Evolutionary conservation across 2,113 vertebrate genomes (phyloP), one percentile per base, ranked within the genome.

Genomic region (Alaudala cheleensis): DNA sequence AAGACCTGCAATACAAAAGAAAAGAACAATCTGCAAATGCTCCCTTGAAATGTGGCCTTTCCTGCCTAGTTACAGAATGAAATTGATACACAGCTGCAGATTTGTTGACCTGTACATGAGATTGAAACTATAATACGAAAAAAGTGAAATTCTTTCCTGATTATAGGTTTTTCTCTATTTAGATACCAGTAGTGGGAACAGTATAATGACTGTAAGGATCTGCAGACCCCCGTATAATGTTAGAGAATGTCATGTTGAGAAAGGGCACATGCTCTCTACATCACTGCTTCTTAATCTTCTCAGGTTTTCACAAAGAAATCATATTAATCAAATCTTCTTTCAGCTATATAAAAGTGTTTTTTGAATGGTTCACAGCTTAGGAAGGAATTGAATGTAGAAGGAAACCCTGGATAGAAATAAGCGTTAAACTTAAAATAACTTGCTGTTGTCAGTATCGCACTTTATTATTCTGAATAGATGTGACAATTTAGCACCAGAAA

Each of bases 281-380:
- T 97, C 94, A 96, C 77, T 92, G 95, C 95, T 97, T 94, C 97
- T 97, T 98, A 98, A 98, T 98, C 98, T 97, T 97, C 97, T 98
- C 97, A 97, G 96, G 95, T 97, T 97, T 97, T 97, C 97, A 97
- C 97, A 97, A 97, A 98, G 97, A 98, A 97, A 97, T 97, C 96
- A 98, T 96, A 97, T 97, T 98, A 98, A 98, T 98, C 96, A 98
- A 98, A 98, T 98, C 97, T 97, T 77, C 97, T 98, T 98, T 97
- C 94, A 97, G 88, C 82, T 96, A 14, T 96, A 95, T 96, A 97
- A 98, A 98, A 97, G 96, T 97, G 44, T 89, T 88, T 91, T 90
- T 95, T 97, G 96, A 98, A 98, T 97, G 97, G 96, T 96, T 97
- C 97, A 95, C 33, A 82, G 96, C 96, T 97, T 98, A 93, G 96